These are phyloP conservation scores for Synergus japonicus DNA, from an alignment of 2,888 invertebrate species.

Conservation along the genomic window DNA sequence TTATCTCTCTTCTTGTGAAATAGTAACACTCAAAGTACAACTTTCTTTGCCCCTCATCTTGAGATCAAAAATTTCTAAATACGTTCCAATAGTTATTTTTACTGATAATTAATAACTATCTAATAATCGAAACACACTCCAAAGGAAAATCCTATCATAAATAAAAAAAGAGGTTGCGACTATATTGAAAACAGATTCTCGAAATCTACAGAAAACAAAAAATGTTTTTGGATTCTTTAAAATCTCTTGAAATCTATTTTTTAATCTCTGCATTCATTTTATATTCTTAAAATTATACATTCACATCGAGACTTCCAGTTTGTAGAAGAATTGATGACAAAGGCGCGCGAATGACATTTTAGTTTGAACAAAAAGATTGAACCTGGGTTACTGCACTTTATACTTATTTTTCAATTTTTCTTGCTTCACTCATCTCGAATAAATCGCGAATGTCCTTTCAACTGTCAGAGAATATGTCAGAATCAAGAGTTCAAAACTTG, in stretches of 20 bases:
- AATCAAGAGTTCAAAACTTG: slow-evolving; percentile 1
- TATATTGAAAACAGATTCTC: too few species aligned
- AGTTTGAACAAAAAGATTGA: too few species aligned
- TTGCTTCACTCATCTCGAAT: slow-evolving; percentile 20
- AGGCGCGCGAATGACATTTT: too few species aligned
- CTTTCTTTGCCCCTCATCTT: neutral
- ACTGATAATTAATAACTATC: neutral
- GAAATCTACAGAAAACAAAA: neutral
- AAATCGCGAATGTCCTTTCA: slow-evolving; percentile 12
- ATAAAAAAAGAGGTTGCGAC: too few species aligned
- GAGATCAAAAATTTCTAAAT: neutral
- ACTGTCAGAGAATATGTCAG: slow-evolving; percentile 18
- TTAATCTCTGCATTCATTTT: too few species aligned
- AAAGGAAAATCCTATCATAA: neutral
- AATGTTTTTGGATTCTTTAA: too few species aligned
- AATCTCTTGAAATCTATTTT: too few species aligned
- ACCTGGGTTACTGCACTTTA: neutral
- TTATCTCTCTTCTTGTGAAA: neutral
- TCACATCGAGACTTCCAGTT: too few species aligned
- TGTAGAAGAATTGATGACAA: too few species aligned
- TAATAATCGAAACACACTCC: neutral
- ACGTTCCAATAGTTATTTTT: neutral
- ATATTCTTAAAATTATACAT: too few species aligned
- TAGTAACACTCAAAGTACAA: neutral
- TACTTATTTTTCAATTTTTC: slow-evolving; percentile 5